These are phyloP conservation scores for Cyphomyrmex costatus DNA, from an alignment of 1,140 invertebrate species.

Conservation along the genomic window DNA sequence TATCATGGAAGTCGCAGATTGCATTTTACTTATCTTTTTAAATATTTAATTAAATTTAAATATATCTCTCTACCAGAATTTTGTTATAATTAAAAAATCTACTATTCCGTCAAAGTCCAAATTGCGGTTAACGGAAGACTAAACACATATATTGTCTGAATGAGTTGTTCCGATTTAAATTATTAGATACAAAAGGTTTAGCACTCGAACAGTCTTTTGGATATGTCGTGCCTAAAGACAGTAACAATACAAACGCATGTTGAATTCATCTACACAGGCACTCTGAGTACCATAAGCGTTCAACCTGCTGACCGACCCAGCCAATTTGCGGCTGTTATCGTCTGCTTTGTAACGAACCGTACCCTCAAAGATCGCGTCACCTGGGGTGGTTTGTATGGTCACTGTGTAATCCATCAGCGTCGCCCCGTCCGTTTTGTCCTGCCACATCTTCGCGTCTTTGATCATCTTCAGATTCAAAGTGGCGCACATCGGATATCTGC, in stretches of 20 bases:
- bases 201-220: conserved; percentile 14
- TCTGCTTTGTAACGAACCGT: conserved; percentile 87
- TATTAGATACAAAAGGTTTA: conserved; percentile 55
- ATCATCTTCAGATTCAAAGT: conserved; percentile 87
- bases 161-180: conserved; percentile 3
- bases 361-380: conserved; percentile 92
- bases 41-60: too few species aligned
- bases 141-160: neutral
- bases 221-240: conserved; percentile 84
- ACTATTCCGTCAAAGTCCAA: too few species aligned
- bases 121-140: too few species aligned
- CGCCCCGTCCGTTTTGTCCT: conserved; percentile 82
- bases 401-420: conserved; percentile 89
- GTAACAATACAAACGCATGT: conserved; percentile 93
- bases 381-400: conserved; percentile 89
- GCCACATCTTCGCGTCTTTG: conserved; percentile 87
- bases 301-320: conserved; percentile 91
- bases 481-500: conserved; percentile 88
- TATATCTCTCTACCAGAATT: too few species aligned
- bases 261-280: conserved; percentile 91
- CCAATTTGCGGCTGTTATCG: conserved; percentile 84
- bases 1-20: too few species aligned
- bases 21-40: too few species aligned
- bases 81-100: too few species aligned
- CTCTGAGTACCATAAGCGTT: conserved; percentile 94